A percentile compares a stretch with the other conserved stretches of the same genome.
Conservation (phyloP, 2,888 invertebrate species). For the Thereva nobilitata region DNA sequence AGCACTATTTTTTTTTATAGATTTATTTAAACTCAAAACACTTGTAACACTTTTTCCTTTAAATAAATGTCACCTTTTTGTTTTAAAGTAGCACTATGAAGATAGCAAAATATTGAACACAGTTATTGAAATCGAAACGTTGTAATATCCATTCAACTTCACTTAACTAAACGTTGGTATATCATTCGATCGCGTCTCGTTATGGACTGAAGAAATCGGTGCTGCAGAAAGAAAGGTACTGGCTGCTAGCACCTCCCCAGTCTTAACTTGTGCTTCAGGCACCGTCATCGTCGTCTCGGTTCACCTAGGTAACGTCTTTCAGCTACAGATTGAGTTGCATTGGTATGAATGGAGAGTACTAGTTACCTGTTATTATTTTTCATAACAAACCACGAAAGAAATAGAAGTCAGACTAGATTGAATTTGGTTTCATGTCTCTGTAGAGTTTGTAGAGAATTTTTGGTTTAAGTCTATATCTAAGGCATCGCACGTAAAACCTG, state of each 20-base stretch:
- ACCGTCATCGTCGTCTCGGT: conserved; percentile 8
- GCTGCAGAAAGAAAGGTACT: conserved; percentile 26
- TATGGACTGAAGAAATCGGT: conserved; percentile 33
- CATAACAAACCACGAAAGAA: no score
- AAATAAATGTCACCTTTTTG: conserved; percentile 8
- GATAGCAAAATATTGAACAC: conserved; percentile 15
- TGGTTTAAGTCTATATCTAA: no score
- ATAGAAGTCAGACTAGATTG: no score
- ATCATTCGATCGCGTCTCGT: conserved; percentile 31
- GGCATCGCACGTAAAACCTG: no score
- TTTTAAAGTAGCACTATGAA: conserved; percentile 7
- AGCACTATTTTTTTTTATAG: conserved; percentile 4
- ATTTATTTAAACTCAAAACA: conserved; percentile 7
- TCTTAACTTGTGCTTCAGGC: conserved; percentile 2
- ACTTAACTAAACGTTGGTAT: conserved; percentile 11
- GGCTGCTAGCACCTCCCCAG: conserved; percentile 16
- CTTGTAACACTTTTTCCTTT: conserved; percentile 1
- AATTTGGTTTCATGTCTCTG: no score
- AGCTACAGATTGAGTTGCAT: no score
- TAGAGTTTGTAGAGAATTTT: no score
- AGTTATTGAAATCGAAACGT: conserved; percentile 12
- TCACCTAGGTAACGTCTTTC: no score
- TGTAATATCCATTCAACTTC: background rate
- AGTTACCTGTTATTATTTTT: no score
- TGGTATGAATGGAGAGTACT: no score